These are phyloP conservation scores for Tromatobia lineatoria DNA, from an alignment of 2,888 invertebrate genomes.

Conservation along the genomic window DNA sequence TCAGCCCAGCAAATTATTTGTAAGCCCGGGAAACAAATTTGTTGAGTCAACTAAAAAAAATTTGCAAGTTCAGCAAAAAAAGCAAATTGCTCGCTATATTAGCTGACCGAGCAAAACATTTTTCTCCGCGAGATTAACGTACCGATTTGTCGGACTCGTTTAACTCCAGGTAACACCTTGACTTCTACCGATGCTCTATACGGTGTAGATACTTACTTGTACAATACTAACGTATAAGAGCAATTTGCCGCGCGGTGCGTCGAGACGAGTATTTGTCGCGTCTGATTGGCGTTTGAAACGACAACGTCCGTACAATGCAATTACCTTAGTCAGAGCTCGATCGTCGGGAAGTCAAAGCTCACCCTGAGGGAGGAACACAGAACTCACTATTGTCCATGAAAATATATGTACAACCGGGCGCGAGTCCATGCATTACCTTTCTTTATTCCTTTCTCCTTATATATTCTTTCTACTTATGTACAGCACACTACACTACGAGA, in stretches of 20 bases:
- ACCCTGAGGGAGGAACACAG: conserved; percentile 42
- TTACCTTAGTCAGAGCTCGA: conserved; percentile 79
- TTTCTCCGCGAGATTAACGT: background rate
- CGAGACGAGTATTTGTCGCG: conserved; percentile 84
- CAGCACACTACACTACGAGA: conserved; percentile 25
- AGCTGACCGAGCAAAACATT: no score
- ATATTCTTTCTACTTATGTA: conserved; percentile 39
- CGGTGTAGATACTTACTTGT: conserved; percentile 44
- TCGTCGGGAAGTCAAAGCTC: conserved; percentile 55
- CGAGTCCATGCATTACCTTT: conserved; percentile 52
- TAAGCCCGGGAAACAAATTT: no score
- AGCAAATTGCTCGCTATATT: no score
- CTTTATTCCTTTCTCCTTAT: conserved; percentile 43
- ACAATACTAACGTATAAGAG: conserved; percentile 59
- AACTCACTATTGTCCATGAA: conserved; percentile 32
- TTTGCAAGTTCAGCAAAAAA: no score
- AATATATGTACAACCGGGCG: conserved; percentile 43
- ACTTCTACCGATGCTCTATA: conserved; percentile 39
- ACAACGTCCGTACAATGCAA: conserved; percentile 84
- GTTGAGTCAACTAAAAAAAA: no score
- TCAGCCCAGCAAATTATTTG: no score
- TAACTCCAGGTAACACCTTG: conserved; percentile 48
- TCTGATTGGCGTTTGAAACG: conserved; percentile 85
- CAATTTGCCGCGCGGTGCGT: conserved; percentile 77
- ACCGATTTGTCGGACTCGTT: conserved; percentile 47